Percentiles rank a stretch among this genome's conserved stretches.
These are phyloP conservation scores for Hydropotes inermis DNA, from an alignment of 2,113 vertebrate genomes.

Conservation along the genomic window DNA sequence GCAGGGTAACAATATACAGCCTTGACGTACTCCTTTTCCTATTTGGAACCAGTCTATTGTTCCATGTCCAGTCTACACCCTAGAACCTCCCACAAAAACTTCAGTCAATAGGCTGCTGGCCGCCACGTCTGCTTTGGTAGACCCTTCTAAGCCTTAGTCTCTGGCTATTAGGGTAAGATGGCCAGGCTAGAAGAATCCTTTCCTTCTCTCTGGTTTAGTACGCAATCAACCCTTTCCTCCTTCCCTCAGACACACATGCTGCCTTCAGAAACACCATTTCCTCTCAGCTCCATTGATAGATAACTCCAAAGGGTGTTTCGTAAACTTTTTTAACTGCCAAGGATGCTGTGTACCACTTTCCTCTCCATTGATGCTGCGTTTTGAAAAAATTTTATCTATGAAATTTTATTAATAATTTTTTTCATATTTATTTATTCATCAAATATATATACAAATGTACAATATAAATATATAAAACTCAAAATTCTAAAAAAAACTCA, in stretches of 20 bases:
- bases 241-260: not conserved
- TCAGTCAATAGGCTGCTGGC: not conserved
- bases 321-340: not conserved
- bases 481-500: too few relatives aligned
- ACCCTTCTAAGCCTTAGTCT: accelerated
- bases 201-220: not conserved
- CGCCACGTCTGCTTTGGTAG: not conserved
- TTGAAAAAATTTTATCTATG: not conserved
- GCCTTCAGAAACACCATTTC: not conserved
- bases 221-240: not conserved
- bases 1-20: too few relatives aligned
- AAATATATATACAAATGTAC: not conserved
- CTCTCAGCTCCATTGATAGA: not conserved
- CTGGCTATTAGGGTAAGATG: not conserved
- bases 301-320: not conserved
- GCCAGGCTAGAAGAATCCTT: not conserved
- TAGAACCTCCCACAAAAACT: not conserved
- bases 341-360: not conserved
- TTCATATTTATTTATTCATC: not conserved
- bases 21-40: too few relatives aligned
- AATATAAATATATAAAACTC: not conserved
- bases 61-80: not conserved
- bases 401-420: not conserved
- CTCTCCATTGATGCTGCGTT: not conserved
- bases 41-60: too few relatives aligned